phyloP scores from a whole-genome alignment of 2,888 invertebrate species.

The Sminthurinus aureus region DNA sequence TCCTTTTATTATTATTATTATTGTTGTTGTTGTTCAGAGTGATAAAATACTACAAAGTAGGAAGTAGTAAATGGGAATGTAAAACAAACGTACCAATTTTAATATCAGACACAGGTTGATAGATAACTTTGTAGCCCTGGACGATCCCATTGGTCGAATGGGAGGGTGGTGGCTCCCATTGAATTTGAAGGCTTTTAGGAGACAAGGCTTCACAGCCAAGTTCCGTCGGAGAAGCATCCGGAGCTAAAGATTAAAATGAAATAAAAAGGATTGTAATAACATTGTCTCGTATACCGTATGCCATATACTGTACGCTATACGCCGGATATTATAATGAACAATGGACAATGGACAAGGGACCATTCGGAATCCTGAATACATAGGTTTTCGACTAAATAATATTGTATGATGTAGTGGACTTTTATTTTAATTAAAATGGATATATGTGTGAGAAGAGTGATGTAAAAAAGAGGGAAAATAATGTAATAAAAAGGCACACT shows the following conservation, averaged over 20 bases:
- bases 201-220: constrained; percentile 52
- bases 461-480: too few relatives aligned
- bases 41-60: background rate
- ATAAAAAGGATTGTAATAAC: background rate
- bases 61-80: background rate
- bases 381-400: too few relatives aligned
- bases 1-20: background rate
- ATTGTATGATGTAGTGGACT: too few relatives aligned
- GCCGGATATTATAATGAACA: too few relatives aligned
- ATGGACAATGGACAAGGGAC: background rate
- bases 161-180: constrained; percentile 52
- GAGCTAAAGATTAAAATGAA: constrained; percentile 37
- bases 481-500: too few relatives aligned
- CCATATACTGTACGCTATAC: too few relatives aligned
- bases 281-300: too few relatives aligned
- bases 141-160: constrained; percentile 51
- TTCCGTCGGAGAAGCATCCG: constrained; percentile 53
- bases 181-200: constrained; percentile 53
- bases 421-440: too few relatives aligned
- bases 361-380: too few relatives aligned
- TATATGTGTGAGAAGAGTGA: too few relatives aligned
- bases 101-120: constrained; percentile 47
- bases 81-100: constrained; percentile 42
- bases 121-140: constrained; percentile 56
- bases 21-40: background rate